These are phyloP conservation scores for Trididemnum clinides DNA, from an alignment of 23 tunicate species.

Conservation along the genomic window DNA sequence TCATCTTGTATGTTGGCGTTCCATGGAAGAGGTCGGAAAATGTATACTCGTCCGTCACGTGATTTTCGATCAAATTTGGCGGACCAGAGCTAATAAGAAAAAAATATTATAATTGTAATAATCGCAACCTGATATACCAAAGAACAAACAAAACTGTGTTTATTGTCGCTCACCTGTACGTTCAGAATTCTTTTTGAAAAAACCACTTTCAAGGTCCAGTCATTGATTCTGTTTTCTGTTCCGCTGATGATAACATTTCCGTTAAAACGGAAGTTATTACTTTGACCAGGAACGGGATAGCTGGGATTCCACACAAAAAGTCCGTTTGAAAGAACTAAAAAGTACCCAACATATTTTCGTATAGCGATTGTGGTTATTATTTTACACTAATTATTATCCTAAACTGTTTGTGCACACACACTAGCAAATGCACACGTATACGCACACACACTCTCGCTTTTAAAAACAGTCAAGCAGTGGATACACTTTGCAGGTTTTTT, in stretches of 20 bases:
- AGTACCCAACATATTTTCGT: no score
- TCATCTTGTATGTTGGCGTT: slow-evolving; percentile 58
- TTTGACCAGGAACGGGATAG: not conserved
- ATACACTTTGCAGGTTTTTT: no score
- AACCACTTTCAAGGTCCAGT: slow-evolving; percentile 80
- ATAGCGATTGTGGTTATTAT: no score
- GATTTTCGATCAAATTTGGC: slow-evolving; percentile 59
- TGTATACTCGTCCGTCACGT: slow-evolving; percentile 58
- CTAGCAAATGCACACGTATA: no score
- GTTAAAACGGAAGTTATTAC: slow-evolving; percentile 54
- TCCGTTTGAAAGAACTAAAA: not conserved
- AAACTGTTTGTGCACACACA: no score
- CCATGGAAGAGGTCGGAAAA: slow-evolving; percentile 76
- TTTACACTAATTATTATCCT: no score
- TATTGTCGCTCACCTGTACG: not conserved
- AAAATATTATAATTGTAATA: no score
- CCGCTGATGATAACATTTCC: slow-evolving; percentile 63
- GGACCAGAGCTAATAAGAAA: slow-evolving; percentile 54
- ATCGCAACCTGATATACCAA: no score
- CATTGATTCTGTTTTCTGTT: slow-evolving; percentile 28
- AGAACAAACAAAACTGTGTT: not conserved
- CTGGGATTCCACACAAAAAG: slow-evolving; percentile 3
- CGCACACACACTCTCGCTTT: no score
- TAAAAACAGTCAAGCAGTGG: no score
- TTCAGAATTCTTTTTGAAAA: slow-evolving; percentile 65